These are phyloP conservation scores for Catocala nupta DNA, from an alignment of 2,888 invertebrate genomes.

Conservation along the genomic window DNA sequence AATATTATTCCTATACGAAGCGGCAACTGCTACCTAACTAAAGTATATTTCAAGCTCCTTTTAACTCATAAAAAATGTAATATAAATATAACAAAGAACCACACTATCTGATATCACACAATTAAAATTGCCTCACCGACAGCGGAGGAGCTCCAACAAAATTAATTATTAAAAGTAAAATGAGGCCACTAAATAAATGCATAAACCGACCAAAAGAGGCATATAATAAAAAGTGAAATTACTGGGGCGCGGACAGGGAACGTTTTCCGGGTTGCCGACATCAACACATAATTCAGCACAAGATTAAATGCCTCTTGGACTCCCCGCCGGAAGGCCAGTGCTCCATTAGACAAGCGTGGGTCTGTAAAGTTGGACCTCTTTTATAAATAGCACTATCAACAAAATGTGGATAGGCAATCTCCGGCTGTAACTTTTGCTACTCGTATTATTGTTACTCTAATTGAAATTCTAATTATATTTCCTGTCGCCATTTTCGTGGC, in stretches of 20 bases:
- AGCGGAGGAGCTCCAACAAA: conserved; percentile 31
- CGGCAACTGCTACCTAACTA: background rate
- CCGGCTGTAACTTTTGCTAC: conserved; percentile 41
- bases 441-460: conserved; percentile 31
- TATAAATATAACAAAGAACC: conserved; percentile 23
- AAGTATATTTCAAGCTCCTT: conserved; percentile 5
- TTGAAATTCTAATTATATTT: conserved; percentile 39
- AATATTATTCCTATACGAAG: background rate
- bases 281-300: conserved; percentile 83
- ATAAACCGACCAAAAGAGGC: conserved; percentile 59
- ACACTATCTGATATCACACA: conserved; percentile 34
- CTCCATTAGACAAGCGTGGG: conserved; percentile 75
- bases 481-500: conserved; percentile 20
- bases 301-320: conserved; percentile 85
- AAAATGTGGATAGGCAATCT: conserved; percentile 47
- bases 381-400: conserved; percentile 60
- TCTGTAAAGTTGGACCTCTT: conserved; percentile 64
- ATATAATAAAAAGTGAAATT: conserved; percentile 77
- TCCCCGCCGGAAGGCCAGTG: conserved; percentile 76
- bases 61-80: conserved; percentile 13
- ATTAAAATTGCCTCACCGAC: conserved; percentile 30
- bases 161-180: conserved; percentile 47
- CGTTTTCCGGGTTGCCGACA: conserved; percentile 80
- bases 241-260: conserved; percentile 73
- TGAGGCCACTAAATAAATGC: conserved; percentile 54